Base-by-base conservation (phyloP, 1,140 invertebrate genomes). In the Reticulitermes speratus region DNA sequence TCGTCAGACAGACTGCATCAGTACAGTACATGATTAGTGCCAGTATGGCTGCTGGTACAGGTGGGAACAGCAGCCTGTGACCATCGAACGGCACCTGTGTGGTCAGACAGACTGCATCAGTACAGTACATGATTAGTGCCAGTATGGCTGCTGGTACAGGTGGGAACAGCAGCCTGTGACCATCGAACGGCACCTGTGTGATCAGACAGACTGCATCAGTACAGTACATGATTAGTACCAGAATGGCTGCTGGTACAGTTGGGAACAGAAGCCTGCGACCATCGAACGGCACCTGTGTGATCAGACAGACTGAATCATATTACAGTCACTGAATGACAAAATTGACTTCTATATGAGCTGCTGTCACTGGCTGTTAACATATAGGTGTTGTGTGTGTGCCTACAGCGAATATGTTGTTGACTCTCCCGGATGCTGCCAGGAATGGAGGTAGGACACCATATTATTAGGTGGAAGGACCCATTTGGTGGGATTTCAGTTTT, bases 21-120 rank as follows among this genome's bases (percentile, higher is more conserved):
- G 90, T 88, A 86, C 89, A 87, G 88, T 94, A 95, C 21, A 94
- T 85, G 38, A 93, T 86, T 23, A 87, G 88, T 0, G 92, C 91
- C 12, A 95, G 87, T 1, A 94, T 85, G 21, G 93, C 90, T 23
- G 94, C 94, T 0, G 95, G 94, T 75, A 94, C 88, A 6, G 95
- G 95, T 0, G 95, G 95, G 88, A 96, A 96, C 83, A 96, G 93
- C 84, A 96, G 91, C 83, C 95, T 91, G 86, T 93, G 91, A 19
- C 92, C 90, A 89, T 96, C 95, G 87, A 96, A 95, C 19, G 95
- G 95, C 45, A 94, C 93, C 93, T 94, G 86, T 65, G 45, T 38
- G 25, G 30, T 52, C 25, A 32, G 44, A 44, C 81, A 82, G 38
- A 83, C 90, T 32, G 65, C 92, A 83, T 88, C 91, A 85, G 90